Evolutionary conservation across 2,888 invertebrate species (phyloP), one percentile per base, ranked within the genome.

Genomic region (Leptopilina drosophilae): DNA sequence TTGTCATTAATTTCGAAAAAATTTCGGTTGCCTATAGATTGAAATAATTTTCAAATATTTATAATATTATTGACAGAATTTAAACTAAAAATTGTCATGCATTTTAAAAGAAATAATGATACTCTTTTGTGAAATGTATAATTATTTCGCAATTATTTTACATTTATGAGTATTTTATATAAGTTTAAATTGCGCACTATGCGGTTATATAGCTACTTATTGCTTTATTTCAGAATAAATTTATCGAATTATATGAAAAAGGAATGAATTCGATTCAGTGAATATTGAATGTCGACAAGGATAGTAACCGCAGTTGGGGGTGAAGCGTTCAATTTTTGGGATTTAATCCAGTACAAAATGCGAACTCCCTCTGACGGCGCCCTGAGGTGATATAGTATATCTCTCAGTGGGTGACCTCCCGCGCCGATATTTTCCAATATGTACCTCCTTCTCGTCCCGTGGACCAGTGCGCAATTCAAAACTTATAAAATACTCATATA

Each of bases 341-440:
- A 77, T 81, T 76, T 73, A 81, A 78, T 73, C 78, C 77, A 79
- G 69, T 62, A 80, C 59, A 75, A 77, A 81, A 78, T 75, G 69
- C 78, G 80, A 82, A 78, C 64, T 78, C 66, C 56, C 79, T 75
- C 79, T 79, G 82, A 79, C 81, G 83, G 83, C 82, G 80, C 81
- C 82, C 83, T 78, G 80, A 83, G 79, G 82, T 79, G 82, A 83
- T 79, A 62, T 77, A 82, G 80, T 82, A 79, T 83, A 80, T 82
- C 81, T 83, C 83, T 33, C 82, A 82, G 83, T 82, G 78, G 83
- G 82, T 80, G 83, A 80, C 80, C 76, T 78, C 82, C 80, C 78
- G 64, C 78, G 64, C 77, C 76, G 78, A 79, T 78, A 56, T 73
- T 73, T 73, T 33, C 56, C 69, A 53, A 73, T 73, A 73, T 73